phyloP scores from a whole-genome alignment of 2,797 vertebrate species.

The Urophycis tenuis region DNA sequence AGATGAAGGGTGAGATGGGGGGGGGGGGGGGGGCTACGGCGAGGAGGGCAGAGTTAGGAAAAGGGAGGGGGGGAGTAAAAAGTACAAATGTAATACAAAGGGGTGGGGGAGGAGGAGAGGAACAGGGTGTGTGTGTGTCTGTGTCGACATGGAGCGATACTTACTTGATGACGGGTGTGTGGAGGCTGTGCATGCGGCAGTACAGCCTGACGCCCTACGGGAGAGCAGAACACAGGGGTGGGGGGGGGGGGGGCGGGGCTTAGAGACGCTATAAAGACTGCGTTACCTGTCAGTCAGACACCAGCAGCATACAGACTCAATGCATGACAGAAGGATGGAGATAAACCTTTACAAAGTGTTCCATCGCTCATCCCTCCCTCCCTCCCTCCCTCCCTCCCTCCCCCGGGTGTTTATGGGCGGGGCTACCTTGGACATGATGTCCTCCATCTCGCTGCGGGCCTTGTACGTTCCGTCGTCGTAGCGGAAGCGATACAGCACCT shows the following conservation, averaged over 20 bases:
- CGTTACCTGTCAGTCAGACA: background rate
- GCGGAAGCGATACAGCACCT: conserved; percentile 96
- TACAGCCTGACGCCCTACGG: conserved; percentile 91
- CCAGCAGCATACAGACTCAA: background rate
- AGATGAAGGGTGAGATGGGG: conserved; percentile 31
- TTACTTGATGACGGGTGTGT: conserved; percentile 93
- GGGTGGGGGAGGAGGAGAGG: background rate
- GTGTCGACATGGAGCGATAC: conserved; percentile 52
- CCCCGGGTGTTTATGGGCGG: background rate
- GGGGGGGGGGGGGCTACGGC: conserved; percentile 34
- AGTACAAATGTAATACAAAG: too few relatives aligned
- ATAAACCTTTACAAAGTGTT: background rate
- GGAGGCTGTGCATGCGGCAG: conserved; percentile 93
- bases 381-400: background rate
- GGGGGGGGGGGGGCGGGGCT: conserved; percentile 9
- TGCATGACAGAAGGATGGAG: background rate
- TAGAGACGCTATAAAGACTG: background rate
- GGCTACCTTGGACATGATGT: conserved; percentile 93
- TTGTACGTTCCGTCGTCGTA: conserved; percentile 98
- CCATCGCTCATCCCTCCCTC: background rate
- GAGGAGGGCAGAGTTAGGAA: conserved; percentile 26
- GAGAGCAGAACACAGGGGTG: conserved; percentile 36
- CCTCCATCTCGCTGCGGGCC: conserved; percentile 95
- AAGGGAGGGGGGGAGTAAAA: background rate
- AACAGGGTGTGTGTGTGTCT: background rate